These are phyloP conservation scores for Stichopus chloronotus DNA, from an alignment of 35 echinoderm and acorn worm genomes.

Conservation along the genomic window DNA sequence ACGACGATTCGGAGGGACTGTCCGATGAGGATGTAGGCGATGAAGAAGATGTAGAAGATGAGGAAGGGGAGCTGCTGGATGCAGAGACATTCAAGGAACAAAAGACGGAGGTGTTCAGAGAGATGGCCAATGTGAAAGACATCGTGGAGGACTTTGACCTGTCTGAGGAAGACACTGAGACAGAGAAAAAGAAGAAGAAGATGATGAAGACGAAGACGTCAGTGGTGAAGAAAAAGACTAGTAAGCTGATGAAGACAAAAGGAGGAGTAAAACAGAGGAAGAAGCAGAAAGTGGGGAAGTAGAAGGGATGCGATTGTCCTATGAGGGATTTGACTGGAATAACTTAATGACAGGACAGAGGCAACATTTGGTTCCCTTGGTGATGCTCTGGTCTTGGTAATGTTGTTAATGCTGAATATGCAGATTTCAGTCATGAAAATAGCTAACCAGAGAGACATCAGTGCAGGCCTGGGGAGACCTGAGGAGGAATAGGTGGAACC, in stretches of 20 bases:
- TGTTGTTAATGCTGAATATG: too few species aligned
- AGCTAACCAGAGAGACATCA: too few species aligned
- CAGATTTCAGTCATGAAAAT: too few species aligned
- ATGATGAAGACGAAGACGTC: slow-evolving; percentile 3
- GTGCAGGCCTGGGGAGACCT: too few species aligned
- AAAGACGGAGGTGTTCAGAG: slow-evolving; percentile 37
- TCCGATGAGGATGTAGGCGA: slow-evolving; percentile 49
- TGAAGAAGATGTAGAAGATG: slow-evolving; percentile 47
- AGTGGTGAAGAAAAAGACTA: slow-evolving; percentile 15
- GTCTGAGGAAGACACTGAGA: slow-evolving; percentile 68
- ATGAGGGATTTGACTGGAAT: too few species aligned
- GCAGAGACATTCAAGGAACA: slow-evolving; percentile 41
- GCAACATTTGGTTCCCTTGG: too few species aligned
- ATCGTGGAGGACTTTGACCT: slow-evolving; percentile 82
- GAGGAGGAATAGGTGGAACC: too few species aligned
- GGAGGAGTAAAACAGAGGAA: slow-evolving; percentile 14
- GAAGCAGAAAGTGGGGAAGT: not conserved
- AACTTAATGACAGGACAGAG: too few species aligned
- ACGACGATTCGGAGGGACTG: slow-evolving; percentile 57
- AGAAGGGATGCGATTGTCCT: not conserved
- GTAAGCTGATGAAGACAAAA: not conserved
- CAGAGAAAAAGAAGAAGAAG: slow-evolving; percentile 46
- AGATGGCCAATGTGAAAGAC: slow-evolving; percentile 67
- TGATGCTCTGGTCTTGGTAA: too few species aligned
- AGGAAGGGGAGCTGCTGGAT: slow-evolving; percentile 57